Evolutionary conservation across 2,888 invertebrate genomes (phyloP), one percentile per base, ranked within the genome.

Genomic region (Caenorhabditis zanzibari): DNA sequence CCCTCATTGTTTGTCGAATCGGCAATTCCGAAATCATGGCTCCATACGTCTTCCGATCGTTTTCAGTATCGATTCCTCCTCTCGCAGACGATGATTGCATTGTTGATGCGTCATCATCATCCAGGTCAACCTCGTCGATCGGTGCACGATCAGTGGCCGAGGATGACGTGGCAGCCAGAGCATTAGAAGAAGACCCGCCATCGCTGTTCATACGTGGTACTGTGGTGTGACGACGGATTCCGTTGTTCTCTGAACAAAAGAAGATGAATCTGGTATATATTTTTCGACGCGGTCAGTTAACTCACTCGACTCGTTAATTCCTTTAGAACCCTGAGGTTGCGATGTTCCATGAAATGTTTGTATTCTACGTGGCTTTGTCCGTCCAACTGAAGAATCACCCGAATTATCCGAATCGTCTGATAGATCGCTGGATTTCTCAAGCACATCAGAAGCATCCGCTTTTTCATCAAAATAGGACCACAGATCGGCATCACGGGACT

Each of bases 311-410:
- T 79, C 80, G 5, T 6, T 59, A 22, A 64, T 14, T 2, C 44
- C 66, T n/a, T 52, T 73, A 0, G 66, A 41, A 24, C 44, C 58
- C 14, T 22, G 68, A 0, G 63, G 80, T 54, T 85, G 81, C 1
- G 84, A 74, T 24, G 85, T 85, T 47, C 88, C 86, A 24, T 86
- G 81, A 82, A 88, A 88, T 14, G 88, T 88, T 52, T 88, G 85
- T 22, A 88, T 84, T 12, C 88, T 63, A 12, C 88, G 63, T 12
- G 88, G 88, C 24, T 75, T 79, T 10, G 73, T 54, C 64, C 82
- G 41, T 7, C 26, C 59, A 12, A 56, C 56, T 0, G 32, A 44
- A 3, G 79, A 79, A 22, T 75, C 83, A 9, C 49, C 81, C 12
- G 82, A 82, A 73, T 79, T 82, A 56, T 84, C 84, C n/a, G 87